A percentile compares a stretch with the other conserved stretches of the same genome.
These are phyloP conservation scores for Diabrotica undecimpunctata DNA, from an alignment of 1,140 invertebrate species.

Conservation along the genomic window DNA sequence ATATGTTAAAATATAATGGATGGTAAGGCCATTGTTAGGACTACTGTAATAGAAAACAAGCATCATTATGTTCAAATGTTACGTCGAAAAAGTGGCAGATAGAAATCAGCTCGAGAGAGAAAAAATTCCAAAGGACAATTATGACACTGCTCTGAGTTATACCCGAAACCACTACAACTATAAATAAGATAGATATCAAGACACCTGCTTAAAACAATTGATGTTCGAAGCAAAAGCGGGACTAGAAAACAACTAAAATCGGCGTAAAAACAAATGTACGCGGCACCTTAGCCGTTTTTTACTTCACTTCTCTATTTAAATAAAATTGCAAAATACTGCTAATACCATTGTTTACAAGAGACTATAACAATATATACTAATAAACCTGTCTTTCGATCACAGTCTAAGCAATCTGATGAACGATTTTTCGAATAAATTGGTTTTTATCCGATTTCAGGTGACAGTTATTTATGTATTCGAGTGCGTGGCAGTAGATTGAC, in stretches of 20 bases:
- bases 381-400: slow-evolving; percentile 16
- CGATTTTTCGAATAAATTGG: slow-evolving; percentile 37
- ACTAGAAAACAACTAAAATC: slow-evolving; percentile 26
- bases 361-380: slow-evolving; percentile 18
- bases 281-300: slow-evolving; percentile 35
- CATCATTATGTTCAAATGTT: slow-evolving; percentile 27
- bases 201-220: slow-evolving; percentile 39
- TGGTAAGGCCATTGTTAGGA: slow-evolving; percentile 12
- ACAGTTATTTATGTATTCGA: slow-evolving; percentile 36
- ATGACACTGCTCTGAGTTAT: slow-evolving; percentile 37
- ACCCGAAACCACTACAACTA: slow-evolving; percentile 23
- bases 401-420: slow-evolving; percentile 25
- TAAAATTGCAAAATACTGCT: slow-evolving; percentile 36
- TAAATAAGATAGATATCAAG: slow-evolving; percentile 41
- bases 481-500: slow-evolving; percentile 32
- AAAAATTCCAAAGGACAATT: slow-evolving; percentile 35
- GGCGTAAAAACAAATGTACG: slow-evolving; percentile 39
- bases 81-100: slow-evolving; percentile 32
- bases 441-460: slow-evolving; percentile 39
- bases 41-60: slow-evolving; percentile 19
- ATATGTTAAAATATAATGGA: slow-evolving; percentile 21
- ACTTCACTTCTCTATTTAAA: slow-evolving; percentile 27
- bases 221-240: slow-evolving; percentile 34
- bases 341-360: slow-evolving; percentile 30
- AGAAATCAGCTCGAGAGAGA: slow-evolving; percentile 28